Conservation (phyloP, 1,140 invertebrate species). For the Drosophila parvula region DNA sequence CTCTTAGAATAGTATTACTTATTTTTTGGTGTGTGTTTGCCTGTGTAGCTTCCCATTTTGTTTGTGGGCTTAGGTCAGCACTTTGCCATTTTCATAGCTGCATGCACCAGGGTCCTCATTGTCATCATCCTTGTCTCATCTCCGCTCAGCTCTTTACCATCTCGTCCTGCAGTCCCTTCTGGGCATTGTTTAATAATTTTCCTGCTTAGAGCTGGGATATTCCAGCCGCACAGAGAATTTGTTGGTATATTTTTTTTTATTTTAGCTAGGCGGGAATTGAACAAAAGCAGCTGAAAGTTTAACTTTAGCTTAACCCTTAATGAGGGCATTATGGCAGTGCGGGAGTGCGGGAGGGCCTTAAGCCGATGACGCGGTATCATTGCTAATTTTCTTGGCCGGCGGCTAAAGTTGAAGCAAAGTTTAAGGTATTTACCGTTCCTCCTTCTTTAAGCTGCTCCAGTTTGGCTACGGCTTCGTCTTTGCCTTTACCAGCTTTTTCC, state of each 20-base stretch:
- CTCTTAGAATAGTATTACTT: background rate
- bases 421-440: constrained; percentile 36
- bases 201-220: constrained; percentile 54
- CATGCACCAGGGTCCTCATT: constrained; percentile 58
- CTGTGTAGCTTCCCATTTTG: constrained; percentile 39
- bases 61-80: constrained; percentile 66
- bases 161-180: constrained; percentile 3
- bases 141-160: background rate
- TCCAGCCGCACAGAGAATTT: constrained; percentile 32
- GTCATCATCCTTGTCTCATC: constrained; percentile 34
- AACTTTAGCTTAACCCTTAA: constrained; percentile 43
- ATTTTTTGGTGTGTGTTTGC: constrained; percentile 18
- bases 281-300: constrained; percentile 30
- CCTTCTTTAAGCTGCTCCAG: constrained; percentile 4
- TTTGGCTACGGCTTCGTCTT: background rate
- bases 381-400: constrained; percentile 48
- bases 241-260: constrained; percentile 28
- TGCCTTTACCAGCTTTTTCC: background rate
- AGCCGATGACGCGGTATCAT: constrained; percentile 41
- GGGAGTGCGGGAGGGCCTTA: background rate
- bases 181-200: constrained; percentile 77
- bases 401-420: constrained; percentile 41
- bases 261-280: constrained; percentile 12
- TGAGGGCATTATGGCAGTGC: constrained; percentile 41
- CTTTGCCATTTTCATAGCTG: constrained; percentile 64